A percentile compares a stretch with the other conserved stretches of the same genome.
Evolutionary conservation across 2,113 vertebrate species (phyloP).

Genomic region (Falcunculus frontatus): DNA sequence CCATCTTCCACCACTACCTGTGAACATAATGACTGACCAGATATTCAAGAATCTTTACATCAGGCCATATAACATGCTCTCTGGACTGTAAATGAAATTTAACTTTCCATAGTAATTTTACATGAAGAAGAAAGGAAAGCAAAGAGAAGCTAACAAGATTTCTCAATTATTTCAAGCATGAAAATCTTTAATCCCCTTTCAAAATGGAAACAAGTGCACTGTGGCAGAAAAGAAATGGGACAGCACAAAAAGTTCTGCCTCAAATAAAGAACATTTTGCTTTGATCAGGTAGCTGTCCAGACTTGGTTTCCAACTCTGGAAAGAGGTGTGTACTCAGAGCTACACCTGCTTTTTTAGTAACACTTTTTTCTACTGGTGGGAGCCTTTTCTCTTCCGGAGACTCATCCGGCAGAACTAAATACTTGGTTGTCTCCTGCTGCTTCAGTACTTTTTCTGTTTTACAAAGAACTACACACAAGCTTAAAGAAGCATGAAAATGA

Average conservation of each 20-base stretch:
- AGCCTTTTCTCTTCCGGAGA: not conserved
- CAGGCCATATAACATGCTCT: not conserved
- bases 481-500: not conserved
- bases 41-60: not conserved
- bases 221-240: not conserved
- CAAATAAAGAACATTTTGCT: not conserved
- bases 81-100: not conserved
- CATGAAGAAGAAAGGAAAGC: not conserved
- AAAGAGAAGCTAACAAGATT: not conserved
- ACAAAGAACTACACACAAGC: conserved; percentile 1
- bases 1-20: not conserved
- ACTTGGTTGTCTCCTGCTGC: not conserved
- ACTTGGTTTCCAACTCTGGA: not conserved
- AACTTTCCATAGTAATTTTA: not conserved
- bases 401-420: conserved; percentile 4
- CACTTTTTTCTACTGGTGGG: not conserved
- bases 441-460: not conserved
- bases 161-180: not conserved
- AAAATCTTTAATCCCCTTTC: not conserved
- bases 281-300: not conserved
- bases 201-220: not conserved
- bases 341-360: not conserved
- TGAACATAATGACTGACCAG: not conserved
- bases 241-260: not conserved
- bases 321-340: not conserved